These are phyloP conservation scores for Willowsia nigromaculata DNA, from an alignment of 2,888 invertebrate genomes.

Conservation along the genomic window DNA sequence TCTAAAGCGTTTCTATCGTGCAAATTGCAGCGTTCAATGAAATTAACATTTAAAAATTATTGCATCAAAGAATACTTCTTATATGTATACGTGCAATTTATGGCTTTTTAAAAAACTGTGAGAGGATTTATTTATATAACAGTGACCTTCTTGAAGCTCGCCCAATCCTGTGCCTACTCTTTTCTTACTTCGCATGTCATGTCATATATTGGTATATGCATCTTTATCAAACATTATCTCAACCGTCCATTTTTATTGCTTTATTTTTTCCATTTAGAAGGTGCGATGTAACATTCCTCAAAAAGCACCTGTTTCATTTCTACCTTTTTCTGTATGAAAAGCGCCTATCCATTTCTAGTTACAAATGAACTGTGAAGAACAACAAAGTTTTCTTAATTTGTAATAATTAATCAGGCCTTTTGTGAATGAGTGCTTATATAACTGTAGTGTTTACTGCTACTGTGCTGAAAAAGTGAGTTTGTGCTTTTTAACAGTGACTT, in stretches of 20 bases:
- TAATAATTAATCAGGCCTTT: conserved; percentile 61
- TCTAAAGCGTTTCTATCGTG: neutral
- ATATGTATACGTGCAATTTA: no score
- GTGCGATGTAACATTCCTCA: neutral
- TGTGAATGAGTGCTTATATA: conserved; percentile 42
- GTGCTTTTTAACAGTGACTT: neutral
- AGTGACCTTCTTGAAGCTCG: neutral
- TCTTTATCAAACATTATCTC: neutral
- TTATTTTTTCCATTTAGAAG: neutral
- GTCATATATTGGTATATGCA: neutral
- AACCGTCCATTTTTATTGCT: conserved; percentile 19
- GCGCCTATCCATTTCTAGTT: neutral
- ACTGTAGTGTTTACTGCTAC: neutral
- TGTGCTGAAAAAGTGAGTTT: neutral
- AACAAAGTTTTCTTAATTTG: neutral
- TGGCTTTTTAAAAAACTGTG: neutral
- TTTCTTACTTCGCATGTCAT: neutral
- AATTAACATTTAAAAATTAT: neutral
- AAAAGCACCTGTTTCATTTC: neutral
- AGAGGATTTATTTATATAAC: neutral
- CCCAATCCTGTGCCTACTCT: no score
- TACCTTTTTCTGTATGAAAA: neutral
- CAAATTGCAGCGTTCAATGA: neutral
- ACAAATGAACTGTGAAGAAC: conserved; percentile 49
- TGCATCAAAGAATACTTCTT: no score